Base-by-base conservation (phyloP, 2,113 vertebrate species). In the Vulpes vulpes region DNA sequence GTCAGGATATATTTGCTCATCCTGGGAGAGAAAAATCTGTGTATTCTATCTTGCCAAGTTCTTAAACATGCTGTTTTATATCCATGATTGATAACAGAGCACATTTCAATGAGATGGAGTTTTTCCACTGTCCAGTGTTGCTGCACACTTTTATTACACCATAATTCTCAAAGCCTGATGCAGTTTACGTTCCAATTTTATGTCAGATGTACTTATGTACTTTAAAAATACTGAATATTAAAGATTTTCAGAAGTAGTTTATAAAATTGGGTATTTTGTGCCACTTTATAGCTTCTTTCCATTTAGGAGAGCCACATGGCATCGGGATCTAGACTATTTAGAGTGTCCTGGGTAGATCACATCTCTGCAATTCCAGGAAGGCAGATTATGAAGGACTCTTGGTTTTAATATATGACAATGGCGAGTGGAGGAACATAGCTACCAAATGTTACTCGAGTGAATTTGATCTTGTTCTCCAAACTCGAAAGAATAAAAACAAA, bases 141-240 rank as follows among this genome's bases (percentile, higher is more conserved):
- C 0, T n/a, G 35, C 84, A 96, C 11, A 76, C 79, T 90, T 94
- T 95, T 88, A 96, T 96, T 73, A 60, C 16, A 57, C 8, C 38
- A 71, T 67, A 93, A 97, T 97, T 96, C 78, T 96, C 11, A 79
- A 96, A 97, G 94, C 9, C 3, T 95, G 89, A 95, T 69, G 11
- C 22, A 93, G 10, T 23, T 92, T 97, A 3, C 0, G 87, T 98
- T 97, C 92, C 8, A 62, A 67, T 53, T 85, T 14, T 1, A 3
- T 53, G 76, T 95, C 76, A 97, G 57, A 55, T 92, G 16, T 71
- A 87, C 11, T 95, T 76, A 96, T 89, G 32, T 80, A 73, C 55
- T 95, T 95, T 92, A 57, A 94, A 86, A 82, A 92, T 92, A 84
- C 59, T 59, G 51, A 95, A 96, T 91, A 96, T 85, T 96, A 98